Base-by-base conservation (phyloP, 2,797 vertebrate genomes). In the Danio kyathit region DNA sequence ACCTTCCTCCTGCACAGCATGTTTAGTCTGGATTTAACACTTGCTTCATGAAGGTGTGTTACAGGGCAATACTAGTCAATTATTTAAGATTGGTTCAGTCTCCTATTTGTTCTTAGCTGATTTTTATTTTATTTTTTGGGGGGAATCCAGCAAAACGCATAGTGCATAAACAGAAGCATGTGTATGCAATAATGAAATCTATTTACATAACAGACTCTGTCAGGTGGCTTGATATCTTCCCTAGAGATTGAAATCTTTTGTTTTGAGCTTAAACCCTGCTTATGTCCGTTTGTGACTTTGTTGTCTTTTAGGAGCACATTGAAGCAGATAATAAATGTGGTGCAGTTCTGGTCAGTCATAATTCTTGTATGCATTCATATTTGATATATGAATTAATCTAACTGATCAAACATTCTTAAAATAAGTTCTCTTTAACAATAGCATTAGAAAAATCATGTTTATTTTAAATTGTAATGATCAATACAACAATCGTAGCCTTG, bases 131-230 rank as follows among this genome's bases (percentile, higher is more conserved):
- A 29, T 29, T 29, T 29, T 29, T 29, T 54, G 57, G 43, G 17
- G 54, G 43, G 52, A 51, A 66, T 78, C 43, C 67, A 41, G 21
- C 67, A 81, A 59, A 40, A 61, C 73, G 38, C 41, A 64, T 38
- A 57, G 19, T 9, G 49, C 66, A 54, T 14, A 56, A 71, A 74
- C 65, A 63, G 43, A 71, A 49, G 13, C 14, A 6, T 82, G 81
- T 73, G 29, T 82, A 82, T 73, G 72, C 82, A 79, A 74, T 74
- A 74, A 48, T 38, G 16, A 56, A 61, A 63, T 73, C 46, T 74
- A 48, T 79, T 79, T 74, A 83, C 76, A 63, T 67, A 74, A 74
- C 76, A 83, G 16, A 29, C 38, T 44, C 43, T 59, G 54, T 52
- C 43, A n/a, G 61, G 29, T 48, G 40, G 46, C 21, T 54, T 13